Evolutionary conservation across 2,888 invertebrate species (phyloP).

Genomic region (Ophonus ardosiacus): DNA sequence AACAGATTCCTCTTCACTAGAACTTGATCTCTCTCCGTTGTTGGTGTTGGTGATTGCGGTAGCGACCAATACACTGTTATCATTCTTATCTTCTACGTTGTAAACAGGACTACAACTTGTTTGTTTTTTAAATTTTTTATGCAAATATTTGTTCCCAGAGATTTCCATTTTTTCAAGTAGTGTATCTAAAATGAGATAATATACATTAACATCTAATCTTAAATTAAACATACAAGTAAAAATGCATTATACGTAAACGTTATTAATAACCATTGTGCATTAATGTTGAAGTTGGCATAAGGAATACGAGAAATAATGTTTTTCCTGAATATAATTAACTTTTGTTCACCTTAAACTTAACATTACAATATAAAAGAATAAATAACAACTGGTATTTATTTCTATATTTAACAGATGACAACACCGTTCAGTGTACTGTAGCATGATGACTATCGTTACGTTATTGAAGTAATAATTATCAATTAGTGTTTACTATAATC

Average conservation of each 20-base stretch:
- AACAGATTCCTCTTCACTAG: conserved; percentile 48
- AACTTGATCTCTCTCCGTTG: conserved; percentile 37
- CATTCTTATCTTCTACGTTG: conserved; percentile 70
- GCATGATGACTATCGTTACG: not conserved
- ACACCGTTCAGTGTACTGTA: not conserved
- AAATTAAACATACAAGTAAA: not conserved
- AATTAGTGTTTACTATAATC: conserved; percentile 47
- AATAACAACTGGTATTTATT: conserved; percentile 29
- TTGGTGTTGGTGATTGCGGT: not conserved
- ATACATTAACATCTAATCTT: conserved; percentile 41
- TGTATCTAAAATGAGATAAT: conserved; percentile 68
- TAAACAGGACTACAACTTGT: conserved; percentile 78
- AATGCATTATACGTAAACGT: not conserved
- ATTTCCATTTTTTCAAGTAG: conserved; percentile 72
- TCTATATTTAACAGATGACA: conserved; percentile 3
- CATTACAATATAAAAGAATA: conserved; percentile 25
- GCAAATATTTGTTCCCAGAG: conserved; percentile 84
- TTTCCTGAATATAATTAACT: conserved; percentile 53
- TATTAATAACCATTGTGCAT: not conserved
- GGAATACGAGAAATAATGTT: conserved; percentile 28
- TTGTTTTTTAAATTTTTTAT: conserved; percentile 96
- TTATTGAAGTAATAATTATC: conserved; percentile 52
- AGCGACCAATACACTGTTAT: conserved; percentile 66
- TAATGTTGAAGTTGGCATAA: not conserved
- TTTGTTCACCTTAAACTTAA: conserved; percentile 48